These are phyloP conservation scores for Synodontis membranacea DNA, from an alignment of 2,113 vertebrate genomes.

Conservation along the genomic window DNA sequence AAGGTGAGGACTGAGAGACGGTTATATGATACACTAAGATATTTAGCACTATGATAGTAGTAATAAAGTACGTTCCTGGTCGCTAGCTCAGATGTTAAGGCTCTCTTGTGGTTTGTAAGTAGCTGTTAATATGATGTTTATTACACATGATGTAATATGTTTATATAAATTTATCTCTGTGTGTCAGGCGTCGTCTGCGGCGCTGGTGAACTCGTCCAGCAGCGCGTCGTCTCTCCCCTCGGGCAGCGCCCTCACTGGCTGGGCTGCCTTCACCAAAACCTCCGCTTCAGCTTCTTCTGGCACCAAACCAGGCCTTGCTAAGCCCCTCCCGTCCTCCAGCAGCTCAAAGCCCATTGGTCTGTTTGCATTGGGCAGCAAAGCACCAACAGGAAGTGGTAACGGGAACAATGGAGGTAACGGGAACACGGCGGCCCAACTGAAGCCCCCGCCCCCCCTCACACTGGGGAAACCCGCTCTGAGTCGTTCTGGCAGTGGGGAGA, in stretches of 20 bases:
- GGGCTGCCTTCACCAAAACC: conserved; percentile 97
- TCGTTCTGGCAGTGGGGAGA: conserved; percentile 88
- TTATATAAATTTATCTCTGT: not conserved
- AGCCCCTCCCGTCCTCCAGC: conserved; percentile 75
- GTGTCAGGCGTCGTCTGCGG: conserved; percentile 76
- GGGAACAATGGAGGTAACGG: conserved; percentile 54
- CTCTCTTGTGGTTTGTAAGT: not conserved
- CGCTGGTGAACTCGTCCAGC: conserved; percentile 80
- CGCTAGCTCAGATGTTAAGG: too few species aligned
- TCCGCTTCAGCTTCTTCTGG: conserved; percentile 78
- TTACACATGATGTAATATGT: not conserved
- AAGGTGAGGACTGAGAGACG: conserved; percentile 76
- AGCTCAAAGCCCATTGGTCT: conserved; percentile 86
- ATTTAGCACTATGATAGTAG: not conserved
- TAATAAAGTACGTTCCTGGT: too few species aligned
- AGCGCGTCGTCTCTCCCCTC: conserved; percentile 78
- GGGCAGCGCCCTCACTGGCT: conserved; percentile 89
- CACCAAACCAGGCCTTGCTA: conserved; percentile 78
- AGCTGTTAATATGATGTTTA: not conserved
- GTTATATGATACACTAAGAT: not conserved
- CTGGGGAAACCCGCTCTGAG: conserved; percentile 90
- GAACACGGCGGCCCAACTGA: conserved; percentile 71
- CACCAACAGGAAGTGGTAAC: conserved; percentile 48
- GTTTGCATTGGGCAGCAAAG: conserved; percentile 83
- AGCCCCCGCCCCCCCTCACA: conserved; percentile 86